These are phyloP conservation scores for Agapetus fuscipes DNA, from an alignment of 2,888 invertebrate species.

Conservation along the genomic window DNA sequence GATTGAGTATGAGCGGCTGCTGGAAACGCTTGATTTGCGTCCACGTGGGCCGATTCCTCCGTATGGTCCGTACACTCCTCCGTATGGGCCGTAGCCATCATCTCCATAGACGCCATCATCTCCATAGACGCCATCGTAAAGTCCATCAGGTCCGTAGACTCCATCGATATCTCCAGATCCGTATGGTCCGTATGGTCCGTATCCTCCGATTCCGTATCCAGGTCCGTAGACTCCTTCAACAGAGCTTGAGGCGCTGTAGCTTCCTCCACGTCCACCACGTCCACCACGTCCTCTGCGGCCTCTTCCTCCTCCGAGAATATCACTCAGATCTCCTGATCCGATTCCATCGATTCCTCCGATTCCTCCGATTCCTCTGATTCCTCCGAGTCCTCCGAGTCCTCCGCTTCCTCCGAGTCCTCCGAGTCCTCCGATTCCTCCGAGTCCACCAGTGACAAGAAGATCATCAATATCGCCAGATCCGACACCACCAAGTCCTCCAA, in stretches of 20 bases:
- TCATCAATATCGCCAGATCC: no score
- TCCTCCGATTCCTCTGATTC: not conserved
- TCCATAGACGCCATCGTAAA: no score
- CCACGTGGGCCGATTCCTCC: no score
- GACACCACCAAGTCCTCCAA: conserved; percentile 5
- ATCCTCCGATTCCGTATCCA: not conserved
- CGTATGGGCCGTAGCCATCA: no score
- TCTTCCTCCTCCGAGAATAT: not conserved
- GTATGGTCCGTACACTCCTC: no score
- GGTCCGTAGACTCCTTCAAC: conserved; percentile 3
- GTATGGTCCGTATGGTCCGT: not conserved
- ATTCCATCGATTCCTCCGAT: not conserved
- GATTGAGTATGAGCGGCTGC: no score
- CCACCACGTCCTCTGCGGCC: conserved; percentile 3
- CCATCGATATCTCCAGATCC: not conserved
- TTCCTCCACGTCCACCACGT: not conserved
- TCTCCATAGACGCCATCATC: no score
- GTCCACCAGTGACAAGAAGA: no score
- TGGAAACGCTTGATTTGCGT: no score
- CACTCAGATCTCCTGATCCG: not conserved
- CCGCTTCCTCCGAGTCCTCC: not conserved
- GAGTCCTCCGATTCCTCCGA: not conserved
- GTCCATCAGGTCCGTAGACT: not conserved
- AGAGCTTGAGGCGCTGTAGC: not conserved
- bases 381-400: conserved; percentile 3